Evolutionary conservation across 1,140 invertebrate genomes (phyloP).

Genomic region (Cardiocondyla obscurior): DNA sequence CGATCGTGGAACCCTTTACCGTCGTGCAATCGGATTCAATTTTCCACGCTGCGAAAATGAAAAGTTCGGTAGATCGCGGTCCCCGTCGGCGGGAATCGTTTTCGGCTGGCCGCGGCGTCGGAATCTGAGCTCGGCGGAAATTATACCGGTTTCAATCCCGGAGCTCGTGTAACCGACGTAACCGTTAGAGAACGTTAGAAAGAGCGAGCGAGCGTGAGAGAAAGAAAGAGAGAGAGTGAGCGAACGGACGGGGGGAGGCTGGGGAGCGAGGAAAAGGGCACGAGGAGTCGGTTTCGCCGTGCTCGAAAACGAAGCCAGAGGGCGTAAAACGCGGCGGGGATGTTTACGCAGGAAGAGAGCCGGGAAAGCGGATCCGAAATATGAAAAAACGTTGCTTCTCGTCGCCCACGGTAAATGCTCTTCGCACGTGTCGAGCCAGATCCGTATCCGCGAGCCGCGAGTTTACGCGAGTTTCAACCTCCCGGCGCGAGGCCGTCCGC

Average conservation of each 20-base stretch:
- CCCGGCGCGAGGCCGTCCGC: not conserved
- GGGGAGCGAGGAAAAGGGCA: not conserved
- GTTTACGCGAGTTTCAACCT: not conserved
- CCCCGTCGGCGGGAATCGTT: not conserved
- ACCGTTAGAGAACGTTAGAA: conserved; percentile 36
- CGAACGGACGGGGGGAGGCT: too few relatives aligned
- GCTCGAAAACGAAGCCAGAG: conserved; percentile 56
- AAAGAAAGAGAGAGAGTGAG: not conserved
- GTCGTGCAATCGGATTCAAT: not conserved
- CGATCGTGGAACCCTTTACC: not conserved
- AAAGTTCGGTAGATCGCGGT: not conserved
- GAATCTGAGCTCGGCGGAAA: conserved; percentile 9
- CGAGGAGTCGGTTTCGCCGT: conserved; percentile 20
- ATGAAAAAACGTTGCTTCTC: conserved; percentile 72
- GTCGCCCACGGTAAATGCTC: conserved; percentile 64
- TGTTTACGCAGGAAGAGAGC: conserved; percentile 66
- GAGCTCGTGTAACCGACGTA: conserved; percentile 27
- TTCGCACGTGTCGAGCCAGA: not conserved
- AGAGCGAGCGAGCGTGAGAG: too few relatives aligned
- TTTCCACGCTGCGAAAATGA: not conserved
- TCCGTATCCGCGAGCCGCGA: not conserved
- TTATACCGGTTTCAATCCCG: not conserved
- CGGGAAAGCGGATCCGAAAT: conserved; percentile 57
- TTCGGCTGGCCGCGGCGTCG: not conserved
- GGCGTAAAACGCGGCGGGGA: conserved; percentile 62